phyloP scores from a whole-genome alignment of 1,140 invertebrate species.

The Lepidurus arcticus region DNA sequence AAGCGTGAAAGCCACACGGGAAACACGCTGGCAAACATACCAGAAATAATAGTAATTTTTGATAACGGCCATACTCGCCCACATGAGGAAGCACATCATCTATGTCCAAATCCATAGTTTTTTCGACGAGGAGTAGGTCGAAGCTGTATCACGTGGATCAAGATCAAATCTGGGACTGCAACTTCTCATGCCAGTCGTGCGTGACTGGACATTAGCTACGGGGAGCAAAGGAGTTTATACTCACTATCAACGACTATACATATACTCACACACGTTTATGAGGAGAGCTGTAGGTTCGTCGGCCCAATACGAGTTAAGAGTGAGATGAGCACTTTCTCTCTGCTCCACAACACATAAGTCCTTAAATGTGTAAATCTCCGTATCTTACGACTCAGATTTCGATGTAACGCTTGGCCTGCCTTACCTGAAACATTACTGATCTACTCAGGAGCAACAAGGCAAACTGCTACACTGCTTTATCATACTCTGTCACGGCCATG shows the following conservation, averaged over 20 bases:
- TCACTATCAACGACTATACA: background rate
- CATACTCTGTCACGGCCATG: slow-evolving; percentile 13
- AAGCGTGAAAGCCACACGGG: slow-evolving; percentile 45
- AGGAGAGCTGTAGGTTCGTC: background rate
- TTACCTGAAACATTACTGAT: background rate
- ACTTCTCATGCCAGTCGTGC: slow-evolving; percentile 1
- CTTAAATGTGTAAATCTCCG: background rate
- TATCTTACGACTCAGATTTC: background rate
- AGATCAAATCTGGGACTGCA: background rate
- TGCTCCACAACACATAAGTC: background rate
- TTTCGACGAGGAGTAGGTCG: background rate
- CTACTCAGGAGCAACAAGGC: background rate
- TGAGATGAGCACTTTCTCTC: background rate
- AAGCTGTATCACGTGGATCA: background rate
- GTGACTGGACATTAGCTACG: slow-evolving; percentile 11
- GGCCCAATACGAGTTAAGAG: background rate
- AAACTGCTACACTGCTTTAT: background rate
- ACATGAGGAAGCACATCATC: slow-evolving; percentile 50
- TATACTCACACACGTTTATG: background rate
- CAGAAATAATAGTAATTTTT: slow-evolving; percentile 47
- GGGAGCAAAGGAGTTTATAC: background rate
- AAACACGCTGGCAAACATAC: slow-evolving; percentile 44
- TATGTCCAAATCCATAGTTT: slow-evolving; percentile 42
- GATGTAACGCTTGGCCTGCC: slow-evolving; percentile 2
- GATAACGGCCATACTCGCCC: slow-evolving; percentile 53